Evolutionary conservation across 2,797 vertebrate genomes (phyloP).

Genomic region (Characodon lateralis): DNA sequence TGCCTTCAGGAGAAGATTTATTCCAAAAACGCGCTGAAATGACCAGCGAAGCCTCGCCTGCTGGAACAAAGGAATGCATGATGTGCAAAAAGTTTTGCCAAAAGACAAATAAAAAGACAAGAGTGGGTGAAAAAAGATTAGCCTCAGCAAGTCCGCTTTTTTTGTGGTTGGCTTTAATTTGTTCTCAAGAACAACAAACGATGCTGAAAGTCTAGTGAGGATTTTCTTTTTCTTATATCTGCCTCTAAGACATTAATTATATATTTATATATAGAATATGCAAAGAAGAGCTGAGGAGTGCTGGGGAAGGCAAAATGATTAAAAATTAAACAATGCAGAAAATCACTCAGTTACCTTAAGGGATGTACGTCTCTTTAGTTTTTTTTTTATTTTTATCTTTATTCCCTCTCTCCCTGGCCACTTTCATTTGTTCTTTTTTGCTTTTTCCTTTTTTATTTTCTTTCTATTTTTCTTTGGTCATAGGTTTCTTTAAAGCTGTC

Average conservation of each 20-base stretch:
- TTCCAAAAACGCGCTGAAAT: conserved; percentile 66
- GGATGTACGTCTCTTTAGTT: conserved; percentile 72
- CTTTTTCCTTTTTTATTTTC: conserved; percentile 10
- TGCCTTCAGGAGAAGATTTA: conserved; percentile 59
- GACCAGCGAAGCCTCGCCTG: conserved; percentile 65
- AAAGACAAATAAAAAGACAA: conserved; percentile 17
- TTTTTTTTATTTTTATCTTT: conserved; percentile 66
- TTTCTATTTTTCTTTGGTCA: conserved; percentile 24
- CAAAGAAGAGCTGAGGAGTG: conserved; percentile 80
- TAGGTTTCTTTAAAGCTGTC: conserved; percentile 80
- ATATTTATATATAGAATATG: conserved; percentile 86
- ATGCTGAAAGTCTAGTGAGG: conserved; percentile 76
- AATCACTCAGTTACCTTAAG: conserved; percentile 85
- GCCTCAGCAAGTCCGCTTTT: conserved; percentile 72
- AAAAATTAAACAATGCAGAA: conserved; percentile 88
- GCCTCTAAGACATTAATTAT: conserved; percentile 84
- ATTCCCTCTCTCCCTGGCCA: conserved; percentile 61
- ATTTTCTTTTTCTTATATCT: conserved; percentile 77
- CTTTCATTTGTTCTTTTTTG: conserved; percentile 63
- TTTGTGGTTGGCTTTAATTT: conserved; percentile 78
- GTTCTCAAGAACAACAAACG: conserved; percentile 81
- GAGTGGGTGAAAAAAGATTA: conserved; percentile 56
- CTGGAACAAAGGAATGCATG: conserved; percentile 70
- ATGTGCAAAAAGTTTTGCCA: conserved; percentile 50
- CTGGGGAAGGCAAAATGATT: conserved; percentile 81